Percentiles rank a stretch among this genome's conserved stretches.
phyloP scores from a whole-genome alignment of 2,888 invertebrate genomes.

The Drosophila robusta region DNA sequence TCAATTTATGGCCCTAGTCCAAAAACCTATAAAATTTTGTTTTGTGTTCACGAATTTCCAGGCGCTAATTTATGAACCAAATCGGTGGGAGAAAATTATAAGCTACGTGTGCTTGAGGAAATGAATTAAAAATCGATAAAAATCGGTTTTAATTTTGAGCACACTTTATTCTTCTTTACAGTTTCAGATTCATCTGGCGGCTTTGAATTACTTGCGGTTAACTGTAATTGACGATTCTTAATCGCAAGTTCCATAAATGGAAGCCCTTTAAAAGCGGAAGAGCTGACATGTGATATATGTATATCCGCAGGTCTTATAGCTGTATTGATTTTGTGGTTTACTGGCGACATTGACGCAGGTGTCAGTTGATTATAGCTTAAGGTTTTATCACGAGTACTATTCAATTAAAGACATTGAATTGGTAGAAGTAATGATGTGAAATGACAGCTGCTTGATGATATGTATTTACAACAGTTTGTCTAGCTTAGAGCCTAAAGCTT shows the following conservation, averaged over 20 bases:
- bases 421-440: not conserved
- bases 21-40: constrained; percentile 62
- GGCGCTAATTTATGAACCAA: constrained; percentile 55
- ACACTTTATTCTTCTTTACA: constrained; percentile 8
- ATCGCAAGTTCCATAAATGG: constrained; percentile 13
- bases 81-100: constrained; percentile 35
- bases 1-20: constrained; percentile 53
- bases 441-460: not conserved
- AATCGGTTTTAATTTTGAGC: constrained; percentile 11
- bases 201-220: constrained; percentile 40
- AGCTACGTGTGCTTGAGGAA: constrained; percentile 15
- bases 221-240: constrained; percentile 19
- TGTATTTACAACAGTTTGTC: too few relatives aligned
- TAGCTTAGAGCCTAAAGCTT: too few relatives aligned
- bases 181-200: constrained; percentile 3
- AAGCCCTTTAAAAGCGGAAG: constrained; percentile 60
- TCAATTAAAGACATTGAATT: not conserved
- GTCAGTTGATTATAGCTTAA: constrained; percentile 35
- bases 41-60: constrained; percentile 53
- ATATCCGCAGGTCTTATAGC: constrained; percentile 10
- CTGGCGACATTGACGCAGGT: constrained; percentile 61
- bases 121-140: constrained; percentile 38
- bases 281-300: constrained; percentile 42
- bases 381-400: not conserved
- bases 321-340: constrained; percentile 57